These are phyloP conservation scores for Drosophila yooni DNA, from an alignment of 2,888 invertebrate genomes.

Conservation along the genomic window DNA sequence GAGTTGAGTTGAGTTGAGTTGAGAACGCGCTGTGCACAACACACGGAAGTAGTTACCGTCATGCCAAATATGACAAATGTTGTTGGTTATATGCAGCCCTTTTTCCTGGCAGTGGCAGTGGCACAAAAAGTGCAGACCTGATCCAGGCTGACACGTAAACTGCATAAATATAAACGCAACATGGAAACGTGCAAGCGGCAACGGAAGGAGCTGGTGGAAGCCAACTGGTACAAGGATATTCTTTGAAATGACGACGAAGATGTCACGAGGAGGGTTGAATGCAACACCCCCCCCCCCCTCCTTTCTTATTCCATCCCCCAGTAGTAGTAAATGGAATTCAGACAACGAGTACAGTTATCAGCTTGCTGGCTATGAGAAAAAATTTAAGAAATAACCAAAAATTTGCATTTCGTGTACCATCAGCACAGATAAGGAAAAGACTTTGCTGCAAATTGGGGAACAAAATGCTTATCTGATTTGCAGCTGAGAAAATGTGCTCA, in stretches of 20 bases:
- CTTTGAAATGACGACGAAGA: conserved; percentile 41
- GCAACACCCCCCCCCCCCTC: too few relatives aligned
- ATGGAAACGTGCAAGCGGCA: conserved; percentile 59
- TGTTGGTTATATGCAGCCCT: conserved; percentile 26
- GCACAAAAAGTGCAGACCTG: conserved; percentile 35
- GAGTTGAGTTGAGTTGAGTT: conserved; percentile 4
- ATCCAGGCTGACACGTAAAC: conserved; percentile 70
- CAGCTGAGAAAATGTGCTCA: conserved; percentile 1
- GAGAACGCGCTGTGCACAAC: conserved; percentile 42
- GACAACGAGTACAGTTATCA: conserved; percentile 18
- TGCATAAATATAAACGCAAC: conserved; percentile 79
- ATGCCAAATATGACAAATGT: conserved; percentile 79
- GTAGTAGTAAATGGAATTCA: conserved; percentile 32
- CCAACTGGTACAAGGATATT: conserved; percentile 25
- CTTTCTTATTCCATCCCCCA: too few relatives aligned
- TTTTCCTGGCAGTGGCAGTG: conserved; percentile 9
- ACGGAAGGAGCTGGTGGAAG: conserved; percentile 32
- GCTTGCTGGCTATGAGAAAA: neutral
- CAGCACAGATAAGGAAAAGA: conserved; percentile 1
- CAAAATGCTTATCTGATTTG: conserved; percentile 8
- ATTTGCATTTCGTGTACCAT: conserved; percentile 25
- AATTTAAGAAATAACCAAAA: conserved; percentile 15
- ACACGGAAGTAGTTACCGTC: conserved; percentile 79
- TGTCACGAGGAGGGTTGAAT: neutral
- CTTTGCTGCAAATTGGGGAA: neutral